Percentiles rank a stretch among this genome's conserved stretches.
These are phyloP conservation scores for Pogona vitticeps DNA, from an alignment of 2,113 vertebrate species.

Conservation along the genomic window DNA sequence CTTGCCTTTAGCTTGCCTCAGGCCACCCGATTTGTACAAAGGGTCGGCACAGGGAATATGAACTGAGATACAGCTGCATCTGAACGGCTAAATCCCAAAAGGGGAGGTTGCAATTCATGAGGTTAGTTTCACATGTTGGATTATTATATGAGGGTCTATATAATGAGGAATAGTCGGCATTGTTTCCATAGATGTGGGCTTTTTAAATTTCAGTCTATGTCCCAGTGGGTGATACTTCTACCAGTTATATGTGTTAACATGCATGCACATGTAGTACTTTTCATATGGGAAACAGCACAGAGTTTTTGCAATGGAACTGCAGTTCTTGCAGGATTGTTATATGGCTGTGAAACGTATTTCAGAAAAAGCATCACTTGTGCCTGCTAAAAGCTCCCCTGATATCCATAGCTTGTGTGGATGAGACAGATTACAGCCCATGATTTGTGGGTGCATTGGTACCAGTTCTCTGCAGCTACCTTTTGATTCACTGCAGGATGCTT, in stretches of 20 bases:
- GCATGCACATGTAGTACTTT: neutral
- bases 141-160: neutral
- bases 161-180: neutral
- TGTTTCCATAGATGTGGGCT: neutral
- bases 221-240: constrained; percentile 5
- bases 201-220: neutral
- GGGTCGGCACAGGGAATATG: constrained; percentile 12
- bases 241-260: neutral
- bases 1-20: constrained; percentile 10
- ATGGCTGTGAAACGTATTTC: neutral
- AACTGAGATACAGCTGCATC: neutral
- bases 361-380: neutral
- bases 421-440: neutral
- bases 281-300: neutral
- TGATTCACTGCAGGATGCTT: neutral
- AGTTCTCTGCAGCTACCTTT: neutral
- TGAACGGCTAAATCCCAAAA: constrained; percentile 1
- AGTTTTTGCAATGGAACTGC: neutral
- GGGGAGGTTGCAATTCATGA: constrained; percentile 1
- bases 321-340: neutral
- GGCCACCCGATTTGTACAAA: constrained; percentile 2
- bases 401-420: neutral
- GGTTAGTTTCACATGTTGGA: constrained; percentile 3
- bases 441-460: neutral
- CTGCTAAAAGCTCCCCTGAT: neutral